These are phyloP conservation scores for Oreortyx pictus DNA, from an alignment of 2,797 vertebrate genomes.

Conservation along the genomic window DNA sequence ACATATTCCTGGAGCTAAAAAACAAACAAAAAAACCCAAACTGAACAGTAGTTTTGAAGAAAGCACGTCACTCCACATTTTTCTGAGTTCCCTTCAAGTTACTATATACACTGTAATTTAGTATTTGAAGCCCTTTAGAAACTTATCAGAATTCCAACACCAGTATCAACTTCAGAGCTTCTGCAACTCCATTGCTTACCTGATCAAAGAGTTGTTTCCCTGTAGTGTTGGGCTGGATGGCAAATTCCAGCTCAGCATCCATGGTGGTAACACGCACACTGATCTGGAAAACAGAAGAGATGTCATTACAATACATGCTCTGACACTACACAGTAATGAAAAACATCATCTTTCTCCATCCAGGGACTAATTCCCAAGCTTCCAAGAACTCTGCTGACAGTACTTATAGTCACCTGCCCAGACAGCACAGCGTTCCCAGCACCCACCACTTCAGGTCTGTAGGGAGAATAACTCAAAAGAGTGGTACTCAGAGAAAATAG, in stretches of 20 bases:
- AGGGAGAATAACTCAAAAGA: too few species aligned
- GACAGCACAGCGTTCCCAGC: background rate
- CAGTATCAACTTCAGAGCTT: background rate
- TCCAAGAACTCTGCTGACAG: background rate
- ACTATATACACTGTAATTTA: background rate
- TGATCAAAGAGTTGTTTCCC: conserved; percentile 98
- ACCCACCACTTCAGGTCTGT: background rate
- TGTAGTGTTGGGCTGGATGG: conserved; percentile 96
- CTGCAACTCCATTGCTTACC: conserved; percentile 75
- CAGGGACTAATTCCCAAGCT: background rate
- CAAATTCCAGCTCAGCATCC: conserved; percentile 99
- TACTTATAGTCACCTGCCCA: background rate
- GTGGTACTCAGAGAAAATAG: too few species aligned
- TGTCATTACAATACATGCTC: background rate
- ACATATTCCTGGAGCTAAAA: background rate
- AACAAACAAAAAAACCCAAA: background rate
- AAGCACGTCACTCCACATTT: background rate
- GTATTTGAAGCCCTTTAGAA: background rate
- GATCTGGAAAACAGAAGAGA: conserved; percentile 81
- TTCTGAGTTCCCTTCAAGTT: background rate
- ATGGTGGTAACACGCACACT: conserved; percentile 97
- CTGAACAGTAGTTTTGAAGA: background rate
- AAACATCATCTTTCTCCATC: background rate
- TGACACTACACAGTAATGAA: background rate
- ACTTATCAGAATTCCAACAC: background rate